Percentiles rank a stretch among this genome's conserved stretches.
phyloP scores from a whole-genome alignment of 2,888 invertebrate species.

The Brachycybe producta region DNA sequence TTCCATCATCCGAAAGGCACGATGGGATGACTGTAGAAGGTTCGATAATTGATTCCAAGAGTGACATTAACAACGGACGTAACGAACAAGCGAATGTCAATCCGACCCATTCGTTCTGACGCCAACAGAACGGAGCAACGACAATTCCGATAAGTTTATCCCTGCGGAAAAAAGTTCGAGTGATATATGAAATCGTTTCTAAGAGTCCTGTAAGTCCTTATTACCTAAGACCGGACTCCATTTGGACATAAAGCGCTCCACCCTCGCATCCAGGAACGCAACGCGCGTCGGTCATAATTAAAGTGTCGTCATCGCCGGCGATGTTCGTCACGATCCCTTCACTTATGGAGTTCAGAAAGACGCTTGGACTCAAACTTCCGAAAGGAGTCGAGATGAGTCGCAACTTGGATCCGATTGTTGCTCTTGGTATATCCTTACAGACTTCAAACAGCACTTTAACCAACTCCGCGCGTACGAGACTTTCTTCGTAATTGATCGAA shows the following conservation, averaged over 20 bases:
- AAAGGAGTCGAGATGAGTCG: slow-evolving; percentile 8
- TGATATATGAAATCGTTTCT: background rate
- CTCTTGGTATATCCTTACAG: background rate
- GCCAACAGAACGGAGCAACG: slow-evolving; percentile 13
- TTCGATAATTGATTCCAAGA: background rate
- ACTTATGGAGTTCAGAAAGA: slow-evolving; percentile 12
- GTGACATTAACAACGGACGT: background rate
- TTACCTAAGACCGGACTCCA: background rate
- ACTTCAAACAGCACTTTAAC: background rate
- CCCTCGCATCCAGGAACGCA: slow-evolving; percentile 15
- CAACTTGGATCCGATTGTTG: background rate
- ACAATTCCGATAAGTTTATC: slow-evolving; percentile 8
- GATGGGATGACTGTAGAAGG: background rate
- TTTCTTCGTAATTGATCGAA: no score
- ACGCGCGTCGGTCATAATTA: slow-evolving; percentile 12
- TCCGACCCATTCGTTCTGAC: slow-evolving; percentile 16
- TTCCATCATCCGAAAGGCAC: background rate
- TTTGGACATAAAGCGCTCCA: slow-evolving; percentile 7
- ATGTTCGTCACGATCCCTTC: slow-evolving; percentile 9
- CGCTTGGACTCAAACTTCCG: slow-evolving; percentile 11
- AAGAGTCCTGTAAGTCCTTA: background rate
- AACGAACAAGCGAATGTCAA: slow-evolving; percentile 7
- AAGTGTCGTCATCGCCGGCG: slow-evolving; percentile 3
- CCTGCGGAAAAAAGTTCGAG: background rate
- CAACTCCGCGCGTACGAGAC: background rate